Conservation (phyloP, 2,797 vertebrate genomes). For the Etheostoma perlongum region DNA sequence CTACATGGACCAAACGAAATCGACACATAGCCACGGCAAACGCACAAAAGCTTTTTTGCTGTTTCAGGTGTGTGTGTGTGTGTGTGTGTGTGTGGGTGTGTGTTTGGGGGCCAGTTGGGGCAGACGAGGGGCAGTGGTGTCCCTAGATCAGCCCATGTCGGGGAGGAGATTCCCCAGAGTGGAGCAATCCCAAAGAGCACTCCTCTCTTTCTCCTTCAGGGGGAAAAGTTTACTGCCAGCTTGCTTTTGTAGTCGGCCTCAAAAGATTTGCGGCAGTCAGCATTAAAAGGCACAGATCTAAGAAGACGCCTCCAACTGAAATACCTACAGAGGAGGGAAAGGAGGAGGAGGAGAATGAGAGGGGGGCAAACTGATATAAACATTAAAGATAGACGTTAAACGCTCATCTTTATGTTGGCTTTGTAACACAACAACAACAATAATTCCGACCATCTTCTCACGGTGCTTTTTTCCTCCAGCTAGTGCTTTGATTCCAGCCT, state of each 20-base stretch:
- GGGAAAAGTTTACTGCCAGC: conserved; percentile 85
- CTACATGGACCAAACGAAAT: neutral
- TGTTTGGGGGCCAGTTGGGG: conserved; percentile 23
- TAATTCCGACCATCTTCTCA: conserved; percentile 59
- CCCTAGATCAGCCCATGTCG: conserved; percentile 69
- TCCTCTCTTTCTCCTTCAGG: conserved; percentile 79
- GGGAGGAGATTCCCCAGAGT: conserved; percentile 79
- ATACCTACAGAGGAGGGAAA: conserved; percentile 79
- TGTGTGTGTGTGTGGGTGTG: neutral
- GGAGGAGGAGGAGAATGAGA: conserved; percentile 41
- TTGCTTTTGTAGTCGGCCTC: conserved; percentile 86
- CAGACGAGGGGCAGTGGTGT: conserved; percentile 49
- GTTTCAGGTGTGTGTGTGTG: conserved; percentile 29
- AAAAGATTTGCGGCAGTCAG: conserved; percentile 85
- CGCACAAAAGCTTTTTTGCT: neutral
- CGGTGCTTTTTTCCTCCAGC: conserved; percentile 29
- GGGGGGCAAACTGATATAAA: conserved; percentile 73
- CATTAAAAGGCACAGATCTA: conserved; percentile 85
- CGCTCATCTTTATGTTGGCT: conserved; percentile 75
- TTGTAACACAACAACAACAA: conserved; percentile 72
- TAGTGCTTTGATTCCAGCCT: conserved; percentile 54
- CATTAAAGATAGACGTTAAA: conserved; percentile 81
- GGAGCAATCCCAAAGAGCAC: conserved; percentile 79
- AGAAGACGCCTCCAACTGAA: conserved; percentile 81
- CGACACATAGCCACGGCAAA: neutral